A percentile compares a stretch with the other conserved stretches of the same genome.
phyloP scores from a whole-genome alignment of 2,888 invertebrate species.

The Sinohyriopsis cumingii region DNA sequence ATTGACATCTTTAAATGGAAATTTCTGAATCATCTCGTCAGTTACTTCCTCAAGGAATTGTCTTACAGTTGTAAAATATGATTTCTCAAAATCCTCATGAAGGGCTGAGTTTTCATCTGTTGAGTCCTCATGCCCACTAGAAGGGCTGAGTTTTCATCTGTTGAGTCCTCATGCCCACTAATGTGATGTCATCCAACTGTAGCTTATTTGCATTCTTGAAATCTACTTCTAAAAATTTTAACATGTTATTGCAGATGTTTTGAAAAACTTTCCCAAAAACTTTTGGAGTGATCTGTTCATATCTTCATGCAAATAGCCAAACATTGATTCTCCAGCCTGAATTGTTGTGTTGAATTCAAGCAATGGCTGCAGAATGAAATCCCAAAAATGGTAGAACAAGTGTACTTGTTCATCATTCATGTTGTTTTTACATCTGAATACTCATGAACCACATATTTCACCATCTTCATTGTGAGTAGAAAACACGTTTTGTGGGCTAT shows the following conservation, averaged over 20 bases:
- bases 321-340: conserved; percentile 16
- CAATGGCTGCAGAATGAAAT: conserved; percentile 22
- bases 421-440: conserved; percentile 7
- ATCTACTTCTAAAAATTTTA: conserved; percentile 7
- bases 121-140: conserved; percentile 18
- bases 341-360: conserved; percentile 35
- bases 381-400: conserved; percentile 19
- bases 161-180: conserved; percentile 17
- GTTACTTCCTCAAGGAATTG: conserved; percentile 1
- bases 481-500: too few relatives aligned
- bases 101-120: conserved; percentile 8
- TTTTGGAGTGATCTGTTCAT: conserved; percentile 13
- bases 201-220: conserved; percentile 14
- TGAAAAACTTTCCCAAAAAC: conserved; percentile 25
- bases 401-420: conserved; percentile 6
- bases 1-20: conserved; percentile 7
- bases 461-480: background rate
- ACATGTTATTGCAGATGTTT: conserved; percentile 7
- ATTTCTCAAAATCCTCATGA: background rate
- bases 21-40: conserved; percentile 12
- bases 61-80: too few relatives aligned
- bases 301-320: conserved; percentile 16
- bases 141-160: conserved; percentile 9
- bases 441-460: conserved; percentile 1
- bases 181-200: conserved; percentile 15